Base-by-base conservation (phyloP, 2,888 invertebrate genomes). In the Epirrita christyi region DNA sequence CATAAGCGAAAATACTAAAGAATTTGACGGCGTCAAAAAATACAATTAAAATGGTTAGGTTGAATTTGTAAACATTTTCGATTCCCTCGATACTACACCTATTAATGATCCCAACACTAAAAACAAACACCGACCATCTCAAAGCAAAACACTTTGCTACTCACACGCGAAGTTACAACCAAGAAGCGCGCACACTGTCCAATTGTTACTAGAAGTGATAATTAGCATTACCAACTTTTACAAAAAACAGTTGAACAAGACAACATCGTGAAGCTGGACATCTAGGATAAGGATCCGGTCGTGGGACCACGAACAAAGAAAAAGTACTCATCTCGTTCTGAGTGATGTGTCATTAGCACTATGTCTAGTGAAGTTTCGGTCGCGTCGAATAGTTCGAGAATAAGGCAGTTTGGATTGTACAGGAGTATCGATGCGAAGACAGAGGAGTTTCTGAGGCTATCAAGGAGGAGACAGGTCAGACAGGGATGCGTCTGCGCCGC, bases 401-500 rank as follows among this genome's bases (percentile, higher is more conserved):
- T 89, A 43, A 74, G 81, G 38, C 88, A 88, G 67, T 88, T 92
- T 40, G 92, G 91, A 1, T 64, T 92, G 60, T 91, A 92, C 72
- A 75, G 88, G 61, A 85, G 80, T 36, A 88, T 91, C 11, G 91
- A 92, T 53, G 81, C 84, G 4, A 78, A 82, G 66, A 90, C 90
- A 0, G 88, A 89, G 69, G 90, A 91, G 71, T 92, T 92, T 60
- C 68, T 91, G 28, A 78, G 78, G 59, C 67, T 90, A 48, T 92
- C 92, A 1, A 83, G 82, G 63, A 85, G 76, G 57, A 71, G 88
- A 11, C 92, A 92, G 73, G 80, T 92, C 7, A 73, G 81, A 49
- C 89, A 88, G 66, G 91, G 91, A 64, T 91, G 91, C 70, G 84
- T 83, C 0, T 92, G 92, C 71, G 92, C 92, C 0, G 88, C 85